Conservation (phyloP, 64 coral and sea anemone genomes). For the Astreopora myriophthalma region DNA sequence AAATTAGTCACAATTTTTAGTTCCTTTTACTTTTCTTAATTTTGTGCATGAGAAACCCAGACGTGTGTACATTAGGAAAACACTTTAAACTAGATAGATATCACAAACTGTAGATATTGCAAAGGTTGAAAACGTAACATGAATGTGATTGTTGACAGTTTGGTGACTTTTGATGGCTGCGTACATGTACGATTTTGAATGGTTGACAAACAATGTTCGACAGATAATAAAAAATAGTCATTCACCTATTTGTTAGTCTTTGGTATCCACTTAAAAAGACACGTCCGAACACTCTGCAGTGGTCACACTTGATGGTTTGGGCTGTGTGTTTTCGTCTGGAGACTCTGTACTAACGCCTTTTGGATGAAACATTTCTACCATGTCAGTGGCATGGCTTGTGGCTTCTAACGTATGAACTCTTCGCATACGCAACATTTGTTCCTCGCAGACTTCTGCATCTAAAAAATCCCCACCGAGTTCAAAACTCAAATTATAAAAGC, state of each 20-base stretch:
- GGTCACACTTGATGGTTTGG: not conserved
- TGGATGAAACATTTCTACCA: not conserved
- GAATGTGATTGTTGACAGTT: too few relatives aligned
- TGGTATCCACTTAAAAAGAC: too few relatives aligned
- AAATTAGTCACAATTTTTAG: not conserved
- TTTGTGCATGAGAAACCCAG: not conserved
- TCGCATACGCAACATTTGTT: not conserved
- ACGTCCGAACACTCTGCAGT: not conserved
- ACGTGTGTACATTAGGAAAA: not conserved
- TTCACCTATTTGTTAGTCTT: too few relatives aligned
- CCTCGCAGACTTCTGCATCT: not conserved
- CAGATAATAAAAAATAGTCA: not conserved
- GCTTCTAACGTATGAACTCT: not conserved
- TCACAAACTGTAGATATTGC: not conserved
- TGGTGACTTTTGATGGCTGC: not conserved
- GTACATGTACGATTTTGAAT: not conserved
- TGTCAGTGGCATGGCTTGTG: not conserved
- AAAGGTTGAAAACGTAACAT: not conserved
- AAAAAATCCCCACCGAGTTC: not conserved
- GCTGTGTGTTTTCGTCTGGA: not conserved
- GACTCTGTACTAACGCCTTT: not conserved
- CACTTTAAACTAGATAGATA: too few relatives aligned
- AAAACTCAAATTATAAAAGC: slow-evolving; percentile 34
- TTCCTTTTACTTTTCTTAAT: not conserved
- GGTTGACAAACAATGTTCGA: not conserved